Conservation (phyloP, 2,797 vertebrate species). For the Myotis findleyi region DNA sequence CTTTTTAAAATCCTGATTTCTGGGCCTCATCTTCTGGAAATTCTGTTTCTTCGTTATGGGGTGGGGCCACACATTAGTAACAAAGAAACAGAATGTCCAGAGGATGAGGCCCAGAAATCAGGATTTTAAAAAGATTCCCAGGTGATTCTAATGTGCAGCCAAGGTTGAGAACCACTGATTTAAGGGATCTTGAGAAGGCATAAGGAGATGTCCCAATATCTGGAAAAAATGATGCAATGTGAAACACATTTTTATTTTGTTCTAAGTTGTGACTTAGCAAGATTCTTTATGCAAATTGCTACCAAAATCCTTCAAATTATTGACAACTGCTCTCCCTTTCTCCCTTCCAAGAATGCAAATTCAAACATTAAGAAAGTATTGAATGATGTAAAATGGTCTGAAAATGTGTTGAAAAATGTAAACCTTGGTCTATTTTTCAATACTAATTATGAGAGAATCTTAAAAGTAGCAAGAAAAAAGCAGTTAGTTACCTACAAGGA, state of each 20-base stretch:
- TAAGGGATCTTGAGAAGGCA: not conserved
- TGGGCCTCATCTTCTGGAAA: too few relatives aligned
- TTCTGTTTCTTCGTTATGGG: too few relatives aligned
- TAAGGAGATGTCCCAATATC: not conserved
- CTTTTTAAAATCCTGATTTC: too few relatives aligned
- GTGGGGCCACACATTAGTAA: too few relatives aligned
- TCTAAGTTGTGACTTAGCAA: not conserved
- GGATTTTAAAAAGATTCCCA: too few relatives aligned
- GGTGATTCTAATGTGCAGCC: too few relatives aligned
- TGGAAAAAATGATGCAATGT: not conserved
- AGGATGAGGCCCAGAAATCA: too few relatives aligned
- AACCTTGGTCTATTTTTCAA: not conserved
- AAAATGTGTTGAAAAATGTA: not conserved
- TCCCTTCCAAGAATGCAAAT: not conserved
- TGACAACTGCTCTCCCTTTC: not conserved
- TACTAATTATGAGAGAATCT: not conserved
- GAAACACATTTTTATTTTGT: slow-evolving; percentile 28
- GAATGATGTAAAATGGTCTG: not conserved
- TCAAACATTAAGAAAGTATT: not conserved
- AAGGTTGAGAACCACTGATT: too few relatives aligned
- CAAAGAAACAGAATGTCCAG: too few relatives aligned
- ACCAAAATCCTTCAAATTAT: not conserved
- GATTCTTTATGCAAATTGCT: not conserved
- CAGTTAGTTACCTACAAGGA: too few relatives aligned
- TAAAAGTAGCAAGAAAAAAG: too few relatives aligned